phyloP scores from a whole-genome alignment of 2,113 vertebrate genomes.

The Macaca nemestrina region DNA sequence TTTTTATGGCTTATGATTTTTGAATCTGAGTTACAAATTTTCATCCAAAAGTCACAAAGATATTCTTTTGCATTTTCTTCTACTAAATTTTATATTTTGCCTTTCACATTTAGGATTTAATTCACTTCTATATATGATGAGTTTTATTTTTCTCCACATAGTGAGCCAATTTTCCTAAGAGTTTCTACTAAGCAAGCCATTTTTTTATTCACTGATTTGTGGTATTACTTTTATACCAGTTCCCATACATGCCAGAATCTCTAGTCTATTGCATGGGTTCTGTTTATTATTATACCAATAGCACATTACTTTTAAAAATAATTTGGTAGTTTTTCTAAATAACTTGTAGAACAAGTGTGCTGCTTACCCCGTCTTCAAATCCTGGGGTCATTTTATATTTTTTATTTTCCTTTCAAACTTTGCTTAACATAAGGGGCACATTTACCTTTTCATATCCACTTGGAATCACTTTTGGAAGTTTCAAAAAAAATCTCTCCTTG shows the following conservation, averaged over 20 bases:
- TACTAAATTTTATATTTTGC: conserved; percentile 2
- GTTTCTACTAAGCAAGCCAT: not conserved
- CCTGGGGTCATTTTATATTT: not conserved
- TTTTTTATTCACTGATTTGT: not conserved
- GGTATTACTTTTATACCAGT: not conserved
- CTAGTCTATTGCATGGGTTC: not conserved
- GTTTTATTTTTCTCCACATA: not conserved
- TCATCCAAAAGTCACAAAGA: not conserved
- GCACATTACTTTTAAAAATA: not conserved
- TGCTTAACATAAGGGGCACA: not conserved
- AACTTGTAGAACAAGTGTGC: not conserved
- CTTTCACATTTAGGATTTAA: not conserved
- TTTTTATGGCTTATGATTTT: not conserved
- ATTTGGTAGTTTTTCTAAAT: not conserved
- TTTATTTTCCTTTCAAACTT: not conserved
- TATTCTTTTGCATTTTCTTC: not conserved
- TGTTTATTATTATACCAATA: conserved; percentile 2
- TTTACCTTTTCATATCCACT: not conserved
- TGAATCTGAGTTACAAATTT: not conserved
- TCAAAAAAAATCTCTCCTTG: not conserved
- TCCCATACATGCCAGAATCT: not conserved
- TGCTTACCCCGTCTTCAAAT: not conserved
- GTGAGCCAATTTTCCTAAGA: not conserved
- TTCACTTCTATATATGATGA: not conserved
- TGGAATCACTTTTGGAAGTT: conserved; percentile 11